Evolutionary conservation across 2,888 invertebrate species (phyloP).

Genomic region (Catocala fraxini): DNA sequence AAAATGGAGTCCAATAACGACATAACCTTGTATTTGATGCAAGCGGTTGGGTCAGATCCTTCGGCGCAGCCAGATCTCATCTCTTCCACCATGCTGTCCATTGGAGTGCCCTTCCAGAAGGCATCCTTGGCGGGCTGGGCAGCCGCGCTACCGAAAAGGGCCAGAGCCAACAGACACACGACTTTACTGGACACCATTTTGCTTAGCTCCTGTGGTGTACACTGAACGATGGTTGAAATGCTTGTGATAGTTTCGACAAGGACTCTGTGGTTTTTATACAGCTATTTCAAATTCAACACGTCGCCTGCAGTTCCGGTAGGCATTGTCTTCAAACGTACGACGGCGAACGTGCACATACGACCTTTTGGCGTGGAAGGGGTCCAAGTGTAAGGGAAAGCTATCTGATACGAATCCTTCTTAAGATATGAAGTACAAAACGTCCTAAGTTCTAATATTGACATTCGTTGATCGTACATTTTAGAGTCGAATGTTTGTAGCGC

Average conservation of each 20-base stretch:
- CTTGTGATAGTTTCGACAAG: slow-evolving; percentile 84
- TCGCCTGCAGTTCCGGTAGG: slow-evolving; percentile 81
- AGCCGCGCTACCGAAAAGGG: slow-evolving; percentile 87
- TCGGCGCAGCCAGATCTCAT: slow-evolving; percentile 92
- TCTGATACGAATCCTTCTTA: slow-evolving; percentile 81
- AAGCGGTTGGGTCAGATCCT: slow-evolving; percentile 92
- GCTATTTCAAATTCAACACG: slow-evolving; percentile 87
- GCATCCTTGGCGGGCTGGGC: slow-evolving; percentile 89
- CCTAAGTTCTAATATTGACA: slow-evolving; percentile 65
- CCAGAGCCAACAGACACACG: slow-evolving; percentile 81
- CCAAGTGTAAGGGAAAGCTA: slow-evolving; percentile 85
- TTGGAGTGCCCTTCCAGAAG: slow-evolving; percentile 91
- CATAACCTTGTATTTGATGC: slow-evolving; percentile 94
- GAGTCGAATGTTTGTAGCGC: slow-evolving; percentile 63
- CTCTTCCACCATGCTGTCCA: slow-evolving; percentile 92
- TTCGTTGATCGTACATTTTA: slow-evolving; percentile 66
- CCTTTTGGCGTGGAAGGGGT: slow-evolving; percentile 68
- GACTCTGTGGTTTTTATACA: slow-evolving; percentile 85
- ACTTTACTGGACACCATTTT: slow-evolving; percentile 84
- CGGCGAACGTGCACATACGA: slow-evolving; percentile 68
- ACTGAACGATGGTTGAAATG: slow-evolving; percentile 77
- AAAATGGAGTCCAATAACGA: slow-evolving; percentile 92
- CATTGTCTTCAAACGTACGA: slow-evolving; percentile 78
- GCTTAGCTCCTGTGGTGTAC: slow-evolving; percentile 69
- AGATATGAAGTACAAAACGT: slow-evolving; percentile 62